Percentiles rank a stretch among this genome's conserved stretches.
phyloP scores from a whole-genome alignment of 2,888 invertebrate species.

The Napeogenes inachia region DNA sequence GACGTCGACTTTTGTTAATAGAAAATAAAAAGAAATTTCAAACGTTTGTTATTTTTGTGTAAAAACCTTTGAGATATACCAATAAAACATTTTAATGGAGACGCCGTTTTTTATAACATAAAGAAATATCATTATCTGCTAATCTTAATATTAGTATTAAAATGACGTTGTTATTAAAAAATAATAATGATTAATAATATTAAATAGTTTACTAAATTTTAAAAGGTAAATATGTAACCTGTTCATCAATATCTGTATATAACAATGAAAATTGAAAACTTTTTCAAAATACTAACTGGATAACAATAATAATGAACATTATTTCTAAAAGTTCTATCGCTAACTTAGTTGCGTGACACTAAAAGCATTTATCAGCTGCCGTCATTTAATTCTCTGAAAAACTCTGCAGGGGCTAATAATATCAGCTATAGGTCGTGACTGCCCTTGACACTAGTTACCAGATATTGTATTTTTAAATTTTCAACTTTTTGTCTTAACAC shows the following conservation, averaged over 20 bases:
- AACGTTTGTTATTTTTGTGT: background rate
- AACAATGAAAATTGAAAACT: no score
- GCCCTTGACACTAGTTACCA: slow-evolving; percentile 17
- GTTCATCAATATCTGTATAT: no score
- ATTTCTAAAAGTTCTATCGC: slow-evolving; percentile 12
- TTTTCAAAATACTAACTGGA: no score
- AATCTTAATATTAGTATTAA: no score
- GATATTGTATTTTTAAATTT: background rate
- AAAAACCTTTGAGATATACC: background rate
- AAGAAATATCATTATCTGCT: no score
- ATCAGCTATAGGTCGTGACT: slow-evolving; percentile 40
- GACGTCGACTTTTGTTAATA: slow-evolving; percentile 3
- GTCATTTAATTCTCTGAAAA: slow-evolving; percentile 47
- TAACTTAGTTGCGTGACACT: slow-evolving; percentile 45
- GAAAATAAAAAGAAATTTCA: background rate
- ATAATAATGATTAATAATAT: no score
- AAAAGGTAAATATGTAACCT: no score
- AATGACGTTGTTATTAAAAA: no score
- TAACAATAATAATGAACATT: background rate
- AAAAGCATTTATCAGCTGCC: slow-evolving; percentile 54
- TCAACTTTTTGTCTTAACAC: background rate
- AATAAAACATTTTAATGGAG: slow-evolving; percentile 3
- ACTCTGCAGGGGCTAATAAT: slow-evolving; percentile 43
- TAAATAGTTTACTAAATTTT: no score
- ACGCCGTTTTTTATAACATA: no score